Percentiles rank a stretch among this genome's conserved stretches.
These are phyloP conservation scores for Heteromyza rotundicornis DNA, from an alignment of 2,888 invertebrate species.

Conservation along the genomic window DNA sequence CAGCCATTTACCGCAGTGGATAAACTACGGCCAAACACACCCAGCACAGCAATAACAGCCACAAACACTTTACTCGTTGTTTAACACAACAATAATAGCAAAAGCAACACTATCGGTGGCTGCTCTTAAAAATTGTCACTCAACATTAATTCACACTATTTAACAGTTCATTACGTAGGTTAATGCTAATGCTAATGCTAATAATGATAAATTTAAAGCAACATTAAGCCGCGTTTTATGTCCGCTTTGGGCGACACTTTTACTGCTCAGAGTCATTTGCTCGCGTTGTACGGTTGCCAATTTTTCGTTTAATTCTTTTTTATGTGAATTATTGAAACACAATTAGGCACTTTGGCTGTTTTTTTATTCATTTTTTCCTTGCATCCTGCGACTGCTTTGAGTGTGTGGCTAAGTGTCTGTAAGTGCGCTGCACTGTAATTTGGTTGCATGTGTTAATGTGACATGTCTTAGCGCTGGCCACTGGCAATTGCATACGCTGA, in stretches of 20 bases:
- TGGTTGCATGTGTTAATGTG: conserved; percentile 3
- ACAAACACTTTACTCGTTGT: conserved; percentile 5
- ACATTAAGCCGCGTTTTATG: not conserved
- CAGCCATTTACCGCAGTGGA: too few species aligned
- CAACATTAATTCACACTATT: conserved; percentile 1
- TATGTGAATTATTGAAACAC: conserved; percentile 31
- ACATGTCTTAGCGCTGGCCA: not conserved
- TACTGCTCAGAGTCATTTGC: too few species aligned
- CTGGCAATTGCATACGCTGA: not conserved
- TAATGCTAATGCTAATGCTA: too few species aligned
- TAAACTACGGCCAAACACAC: not conserved
- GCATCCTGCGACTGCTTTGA: too few species aligned
- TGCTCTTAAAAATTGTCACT: not conserved
- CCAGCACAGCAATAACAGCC: not conserved
- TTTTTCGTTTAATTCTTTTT: not conserved
- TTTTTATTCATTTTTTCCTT: not conserved
- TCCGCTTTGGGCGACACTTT: not conserved
- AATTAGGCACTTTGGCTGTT: conserved; percentile 48
- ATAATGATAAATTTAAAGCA: conserved; percentile 22
- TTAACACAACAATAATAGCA: not conserved
- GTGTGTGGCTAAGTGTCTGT: not conserved
- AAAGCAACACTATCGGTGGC: not conserved
- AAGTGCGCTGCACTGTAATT: not conserved
- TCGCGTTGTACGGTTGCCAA: not conserved
- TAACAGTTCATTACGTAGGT: conserved; percentile 10